phyloP scores from a whole-genome alignment of 2,113 vertebrate species.

The Phycodurus eques region DNA sequence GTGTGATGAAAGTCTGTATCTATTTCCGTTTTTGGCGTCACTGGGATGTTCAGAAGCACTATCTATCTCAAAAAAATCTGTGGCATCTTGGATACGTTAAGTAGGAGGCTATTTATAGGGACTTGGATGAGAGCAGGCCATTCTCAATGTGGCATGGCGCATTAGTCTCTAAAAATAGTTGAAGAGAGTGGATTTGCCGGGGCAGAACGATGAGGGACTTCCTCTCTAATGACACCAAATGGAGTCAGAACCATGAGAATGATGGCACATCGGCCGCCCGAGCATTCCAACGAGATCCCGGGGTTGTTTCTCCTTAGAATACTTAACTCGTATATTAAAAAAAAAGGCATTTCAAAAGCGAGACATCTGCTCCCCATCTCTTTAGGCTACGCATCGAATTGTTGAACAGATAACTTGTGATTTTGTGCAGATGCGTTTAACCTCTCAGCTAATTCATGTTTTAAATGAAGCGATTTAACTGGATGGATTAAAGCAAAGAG shows the following conservation, averaged over 20 bases:
- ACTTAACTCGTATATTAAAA: background rate
- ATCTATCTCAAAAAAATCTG: conserved; percentile 16
- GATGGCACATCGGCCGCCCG: background rate
- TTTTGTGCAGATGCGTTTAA: background rate
- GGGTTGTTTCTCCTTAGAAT: background rate
- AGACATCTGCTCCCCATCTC: background rate
- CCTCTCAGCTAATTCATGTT: background rate
- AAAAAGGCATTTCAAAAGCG: background rate
- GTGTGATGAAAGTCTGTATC: background rate
- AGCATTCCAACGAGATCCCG: background rate
- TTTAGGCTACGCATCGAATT: background rate
- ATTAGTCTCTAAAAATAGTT: conserved; percentile 36
- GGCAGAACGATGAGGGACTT: conserved; percentile 19
- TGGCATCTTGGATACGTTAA: conserved; percentile 24
- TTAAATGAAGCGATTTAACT: background rate
- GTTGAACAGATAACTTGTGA: background rate
- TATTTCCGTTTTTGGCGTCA: background rate
- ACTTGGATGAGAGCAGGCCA: conserved; percentile 3
- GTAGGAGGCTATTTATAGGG: conserved; percentile 35
- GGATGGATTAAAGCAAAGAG: background rate
- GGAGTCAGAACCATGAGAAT: background rate
- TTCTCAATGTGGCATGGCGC: conserved; percentile 4
- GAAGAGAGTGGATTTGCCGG: conserved; percentile 28
- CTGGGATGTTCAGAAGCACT: conserved; percentile 1
- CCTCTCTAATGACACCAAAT: conserved; percentile 2